Evolutionary conservation across 2,888 invertebrate species (phyloP), one percentile per base, ranked within the genome.

Genomic region (Drosophila prostipennis): DNA sequence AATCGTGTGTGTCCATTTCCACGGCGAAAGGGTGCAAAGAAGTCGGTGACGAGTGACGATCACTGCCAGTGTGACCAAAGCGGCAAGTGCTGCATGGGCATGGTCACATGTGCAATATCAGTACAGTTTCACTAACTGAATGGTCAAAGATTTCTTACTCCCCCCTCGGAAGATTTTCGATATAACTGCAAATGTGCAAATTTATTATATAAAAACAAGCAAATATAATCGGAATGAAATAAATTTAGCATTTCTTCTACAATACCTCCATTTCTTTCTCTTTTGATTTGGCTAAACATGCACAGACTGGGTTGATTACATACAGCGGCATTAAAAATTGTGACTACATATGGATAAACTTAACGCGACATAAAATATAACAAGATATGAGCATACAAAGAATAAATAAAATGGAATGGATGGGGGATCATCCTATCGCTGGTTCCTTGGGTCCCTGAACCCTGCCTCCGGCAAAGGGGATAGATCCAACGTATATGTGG

Each of bases 401-500:
- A 61, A 32, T n/a, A 32, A 39, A 23, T 58, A 13, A 42, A 55
- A 36, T 2, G 8, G 3, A 1, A 32, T 19, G 13, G 13, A 5
- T 10, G 14, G n/a, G 1, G 14, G 6, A 29, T 29, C 29, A 29
- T 7, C 29, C 29, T 26, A 63, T 6, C 63, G 63, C 26, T 42
- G 36, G 6, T 36, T 19, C 48, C 61, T 36, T 5, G 52, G 60
- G 40, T 14, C 34, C 6, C 13, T 29, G 4, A 53, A 56, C 7
- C 58, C 64, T n/a, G 71, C 64, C 34, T 80, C 60, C 36, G 80
- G 79, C 67, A 90, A 68, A 16, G 90, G 76, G n/a, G 89, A 89
- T 42, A 85, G 53, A 0, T 37, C 72, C 46, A 89, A 87, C 19
- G 83, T 85, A 65, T 85, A 90, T 11, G 86, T 87, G 29, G 71